phyloP scores from a whole-genome alignment of 2,888 invertebrate species.

The Melanostoma scalare region DNA sequence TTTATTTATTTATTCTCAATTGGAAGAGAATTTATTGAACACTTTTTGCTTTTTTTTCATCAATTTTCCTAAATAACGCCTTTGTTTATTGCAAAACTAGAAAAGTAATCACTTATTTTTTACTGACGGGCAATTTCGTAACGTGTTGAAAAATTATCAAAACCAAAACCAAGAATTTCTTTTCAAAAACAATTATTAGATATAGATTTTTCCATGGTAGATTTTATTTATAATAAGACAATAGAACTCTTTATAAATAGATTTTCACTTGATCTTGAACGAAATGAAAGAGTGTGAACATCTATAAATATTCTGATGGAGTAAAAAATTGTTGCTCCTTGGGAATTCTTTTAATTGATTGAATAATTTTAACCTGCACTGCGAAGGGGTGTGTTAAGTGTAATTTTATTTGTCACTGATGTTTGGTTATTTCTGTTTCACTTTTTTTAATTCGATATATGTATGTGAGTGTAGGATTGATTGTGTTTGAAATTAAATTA shows the following conservation, averaged over 20 bases:
- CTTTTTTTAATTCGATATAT: conserved; percentile 8
- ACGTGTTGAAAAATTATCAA: conserved; percentile 38
- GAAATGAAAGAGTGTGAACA: conserved; percentile 53
- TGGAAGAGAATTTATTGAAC: conserved; percentile 14
- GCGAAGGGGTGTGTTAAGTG: conserved; percentile 20
- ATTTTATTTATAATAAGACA: conserved; percentile 54
- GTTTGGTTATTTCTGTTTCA: conserved; percentile 45
- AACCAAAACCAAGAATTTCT: conserved; percentile 52
- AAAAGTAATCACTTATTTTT: conserved; percentile 41
- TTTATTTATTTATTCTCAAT: conserved; percentile 32
- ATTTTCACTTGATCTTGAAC: conserved; percentile 73
- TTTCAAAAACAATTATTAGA: background rate
- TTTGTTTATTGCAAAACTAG: conserved; percentile 6
- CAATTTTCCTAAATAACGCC: background rate
- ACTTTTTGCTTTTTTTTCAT: conserved; percentile 4
- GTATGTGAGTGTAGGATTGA: background rate
- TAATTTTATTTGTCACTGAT: conserved; percentile 52
- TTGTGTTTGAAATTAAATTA: conserved; percentile 23
- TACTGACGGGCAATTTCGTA: conserved; percentile 21
- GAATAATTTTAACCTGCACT: conserved; percentile 41
- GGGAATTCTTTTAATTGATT: conserved; percentile 17
- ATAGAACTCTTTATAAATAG: conserved; percentile 66
- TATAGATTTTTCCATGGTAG: conserved; percentile 35
- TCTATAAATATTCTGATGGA: conserved; percentile 49
- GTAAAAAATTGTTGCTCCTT: conserved; percentile 16